Base-by-base conservation (phyloP, 2,113 vertebrate species). In the Catharus bicknelli region DNA sequence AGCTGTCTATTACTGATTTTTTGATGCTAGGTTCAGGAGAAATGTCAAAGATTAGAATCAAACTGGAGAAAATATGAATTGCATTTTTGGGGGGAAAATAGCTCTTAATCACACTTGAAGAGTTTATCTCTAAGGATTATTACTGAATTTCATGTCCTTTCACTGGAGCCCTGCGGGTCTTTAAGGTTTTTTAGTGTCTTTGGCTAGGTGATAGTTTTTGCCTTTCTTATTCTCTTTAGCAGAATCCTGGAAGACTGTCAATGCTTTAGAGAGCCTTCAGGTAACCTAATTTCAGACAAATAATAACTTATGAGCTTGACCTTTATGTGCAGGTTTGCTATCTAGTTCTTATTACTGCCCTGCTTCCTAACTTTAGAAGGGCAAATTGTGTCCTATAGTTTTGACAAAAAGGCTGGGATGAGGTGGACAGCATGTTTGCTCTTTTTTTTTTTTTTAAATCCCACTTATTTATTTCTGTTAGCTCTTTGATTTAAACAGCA, bases 401-500 rank as follows among this genome's bases (percentile, higher is more conserved):
- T 70, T 86, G 83, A 86, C 40, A 45, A 30, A 77, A 43, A 48
- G 86, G 66, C 12, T 59, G 40, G 23, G 43, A 87, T 82, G 84
- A 89, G 53, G 48, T 84, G 13, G 59, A 74, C 30, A 78, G 36
- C 27, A 26, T 87, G 68, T 88, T 94, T 86, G 51, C 48, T 92
- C 19, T 4, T 64, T 50, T 5, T 76, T 50, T 59, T 32, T 5
- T 34, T 43, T 18, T 54, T n/a, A 8, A 74, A 83, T 80, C 22
- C 34, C 42, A 50, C 42, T 10, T 83, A 86, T 73, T 96, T 94
- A 87, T 94, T 96, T 96, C 89, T 90, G 50, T 79, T 88, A 88
- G 90, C 38, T 81, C 57, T 96, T 88, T 94, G 95, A 93, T 96
- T 90, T 94, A 90, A 92, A 84, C 83, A 93, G 58, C 92, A 93